Evolutionary conservation across 2,888 invertebrate species (phyloP).

Genomic region (Marronus borbonicus): DNA sequence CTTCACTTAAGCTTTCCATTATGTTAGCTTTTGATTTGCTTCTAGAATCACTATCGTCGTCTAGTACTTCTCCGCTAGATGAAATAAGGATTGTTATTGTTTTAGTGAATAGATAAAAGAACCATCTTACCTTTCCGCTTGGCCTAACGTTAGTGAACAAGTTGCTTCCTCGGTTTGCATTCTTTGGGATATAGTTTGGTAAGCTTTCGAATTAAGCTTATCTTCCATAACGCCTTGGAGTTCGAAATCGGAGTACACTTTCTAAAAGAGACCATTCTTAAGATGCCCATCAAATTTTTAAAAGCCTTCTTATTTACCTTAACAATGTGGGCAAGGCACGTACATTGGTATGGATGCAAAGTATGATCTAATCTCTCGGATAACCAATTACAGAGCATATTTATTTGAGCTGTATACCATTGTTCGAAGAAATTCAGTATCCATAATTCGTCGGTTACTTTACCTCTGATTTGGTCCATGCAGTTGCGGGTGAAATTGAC

Average conservation of each 20-base stretch:
- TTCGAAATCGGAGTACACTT: slow-evolving; percentile 99
- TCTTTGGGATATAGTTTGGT: slow-evolving; percentile 92
- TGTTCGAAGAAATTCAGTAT: slow-evolving; percentile 85
- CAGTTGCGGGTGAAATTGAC: slow-evolving; percentile 98
- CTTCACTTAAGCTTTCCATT: slow-evolving; percentile 78
- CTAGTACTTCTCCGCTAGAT: slow-evolving; percentile 68
- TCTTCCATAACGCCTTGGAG: slow-evolving; percentile 99
- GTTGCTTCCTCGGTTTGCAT: slow-evolving; percentile 98
- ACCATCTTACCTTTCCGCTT: slow-evolving; percentile 78
- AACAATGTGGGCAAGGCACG: slow-evolving; percentile 95
- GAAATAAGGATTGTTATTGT: slow-evolving; percentile 2
- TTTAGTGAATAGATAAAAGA: no score
- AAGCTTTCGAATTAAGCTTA: slow-evolving; percentile 95
- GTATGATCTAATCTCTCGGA: slow-evolving; percentile 93
- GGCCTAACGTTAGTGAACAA: slow-evolving; percentile 88
- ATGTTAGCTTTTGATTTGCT: slow-evolving; percentile 76
- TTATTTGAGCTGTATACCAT: slow-evolving; percentile 92
- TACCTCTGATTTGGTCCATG: slow-evolving; percentile 98
- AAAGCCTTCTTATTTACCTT: slow-evolving; percentile 76
- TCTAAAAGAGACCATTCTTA: slow-evolving; percentile 74
- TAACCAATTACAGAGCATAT: slow-evolving; percentile 94
- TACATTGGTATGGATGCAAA: slow-evolving; percentile 97
- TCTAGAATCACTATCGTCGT: slow-evolving; percentile 76
- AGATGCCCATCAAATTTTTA: no score
- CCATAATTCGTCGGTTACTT: slow-evolving; percentile 91